phyloP scores from a whole-genome alignment of 2,113 vertebrate species.

The Ahaetulla prasina region DNA sequence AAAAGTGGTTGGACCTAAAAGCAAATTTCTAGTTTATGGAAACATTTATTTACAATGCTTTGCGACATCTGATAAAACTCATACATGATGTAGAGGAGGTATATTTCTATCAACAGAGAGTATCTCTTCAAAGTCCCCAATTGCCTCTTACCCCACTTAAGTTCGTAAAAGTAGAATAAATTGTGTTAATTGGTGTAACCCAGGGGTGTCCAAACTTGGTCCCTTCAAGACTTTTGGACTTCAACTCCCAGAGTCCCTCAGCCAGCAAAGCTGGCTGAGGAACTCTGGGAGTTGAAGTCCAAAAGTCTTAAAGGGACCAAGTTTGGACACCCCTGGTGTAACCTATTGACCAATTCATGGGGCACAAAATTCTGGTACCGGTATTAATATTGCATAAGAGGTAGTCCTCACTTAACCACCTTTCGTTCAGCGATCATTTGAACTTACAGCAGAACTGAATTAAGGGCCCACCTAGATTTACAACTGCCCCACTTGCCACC shows the following conservation, averaged over 20 bases:
- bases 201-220: no score
- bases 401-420: background rate
- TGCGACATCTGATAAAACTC: background rate
- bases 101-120: background rate
- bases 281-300: no score
- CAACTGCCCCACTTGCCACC: background rate
- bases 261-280: no score
- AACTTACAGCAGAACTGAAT: background rate
- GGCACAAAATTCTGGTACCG: background rate
- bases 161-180: background rate
- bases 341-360: background rate
- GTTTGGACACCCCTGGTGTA: no score
- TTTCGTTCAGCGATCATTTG: background rate
- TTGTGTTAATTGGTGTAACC: background rate
- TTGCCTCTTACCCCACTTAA: background rate
- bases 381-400: background rate
- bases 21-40: background rate
- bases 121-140: background rate
- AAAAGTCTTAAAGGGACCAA: no score
- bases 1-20: background rate
- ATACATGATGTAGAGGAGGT: background rate
- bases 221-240: no score
- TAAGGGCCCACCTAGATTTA: background rate
- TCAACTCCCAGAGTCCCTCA: no score
- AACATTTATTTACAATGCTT: background rate